Evolutionary conservation across 2,888 invertebrate species (phyloP).

Genomic region (Eristalis arbustorum): DNA sequence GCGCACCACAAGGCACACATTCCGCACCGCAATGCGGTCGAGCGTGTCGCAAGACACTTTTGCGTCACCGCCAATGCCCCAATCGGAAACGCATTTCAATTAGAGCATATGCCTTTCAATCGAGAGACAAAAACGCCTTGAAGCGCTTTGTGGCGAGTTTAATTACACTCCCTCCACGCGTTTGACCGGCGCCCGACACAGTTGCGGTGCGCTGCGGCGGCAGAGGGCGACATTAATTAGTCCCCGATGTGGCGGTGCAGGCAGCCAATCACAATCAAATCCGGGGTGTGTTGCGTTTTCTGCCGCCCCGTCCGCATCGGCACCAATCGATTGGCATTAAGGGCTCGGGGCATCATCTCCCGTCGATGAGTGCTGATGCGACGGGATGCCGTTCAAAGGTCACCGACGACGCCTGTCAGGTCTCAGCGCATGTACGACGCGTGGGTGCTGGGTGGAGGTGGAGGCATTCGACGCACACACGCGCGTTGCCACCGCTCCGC

Average conservation of each 20-base stretch:
- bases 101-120: not conserved
- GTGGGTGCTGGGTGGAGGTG: no score
- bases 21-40: not conserved
- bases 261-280: not conserved
- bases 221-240: not conserved
- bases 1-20: not conserved
- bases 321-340: not conserved
- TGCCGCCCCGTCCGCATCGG: not conserved
- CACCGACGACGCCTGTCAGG: not conserved
- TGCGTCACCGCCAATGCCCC: not conserved
- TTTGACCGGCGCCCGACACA: not conserved
- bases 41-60: not conserved
- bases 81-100: not conserved
- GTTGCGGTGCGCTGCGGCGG: not conserved
- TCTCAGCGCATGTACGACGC: not conserved
- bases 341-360: not conserved
- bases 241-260: not conserved
- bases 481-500: not conserved
- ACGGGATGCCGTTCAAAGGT: no score
- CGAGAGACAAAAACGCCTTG: not conserved
- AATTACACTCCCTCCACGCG: not conserved
- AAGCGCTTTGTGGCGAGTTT: not conserved
- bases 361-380: not conserved
- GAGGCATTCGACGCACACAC: not conserved
- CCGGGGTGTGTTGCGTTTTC: not conserved